These are phyloP conservation scores for Lasioglossum calceatum DNA, from an alignment of 2,888 invertebrate genomes.

Conservation along the genomic window DNA sequence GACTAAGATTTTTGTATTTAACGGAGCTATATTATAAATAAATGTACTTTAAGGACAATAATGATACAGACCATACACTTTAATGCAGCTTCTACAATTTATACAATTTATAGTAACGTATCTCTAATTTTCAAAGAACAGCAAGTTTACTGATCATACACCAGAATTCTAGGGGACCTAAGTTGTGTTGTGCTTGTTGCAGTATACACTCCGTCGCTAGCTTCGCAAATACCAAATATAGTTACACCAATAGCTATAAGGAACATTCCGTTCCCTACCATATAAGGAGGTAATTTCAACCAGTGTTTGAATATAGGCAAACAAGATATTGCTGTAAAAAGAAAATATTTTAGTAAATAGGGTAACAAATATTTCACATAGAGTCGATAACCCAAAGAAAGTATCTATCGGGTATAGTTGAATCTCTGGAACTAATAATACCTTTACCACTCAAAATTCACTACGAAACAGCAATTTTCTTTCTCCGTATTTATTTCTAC, in stretches of 20 bases:
- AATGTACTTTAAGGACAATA: slow-evolving; percentile 36
- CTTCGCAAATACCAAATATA: neutral
- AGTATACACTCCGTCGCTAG: neutral
- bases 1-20: slow-evolving; percentile 52
- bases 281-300: neutral
- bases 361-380: neutral
- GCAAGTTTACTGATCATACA: neutral
- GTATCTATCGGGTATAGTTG: neutral
- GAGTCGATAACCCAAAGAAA: neutral
- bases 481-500: neutral
- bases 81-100: slow-evolving; percentile 25
- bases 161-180: neutral
- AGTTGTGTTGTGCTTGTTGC: rapidly evolving
- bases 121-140: neutral
- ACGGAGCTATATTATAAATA: slow-evolving; percentile 54
- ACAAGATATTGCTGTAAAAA: neutral
- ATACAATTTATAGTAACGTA: neutral
- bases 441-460: neutral
- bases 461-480: neutral
- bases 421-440: neutral
- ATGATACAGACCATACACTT: neutral
- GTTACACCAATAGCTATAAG: neutral
- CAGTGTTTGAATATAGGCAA: neutral
- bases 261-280: neutral
- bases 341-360: neutral